phyloP scores from a whole-genome alignment of 2,113 vertebrate species.

The Grammomys dolichurus region DNA sequence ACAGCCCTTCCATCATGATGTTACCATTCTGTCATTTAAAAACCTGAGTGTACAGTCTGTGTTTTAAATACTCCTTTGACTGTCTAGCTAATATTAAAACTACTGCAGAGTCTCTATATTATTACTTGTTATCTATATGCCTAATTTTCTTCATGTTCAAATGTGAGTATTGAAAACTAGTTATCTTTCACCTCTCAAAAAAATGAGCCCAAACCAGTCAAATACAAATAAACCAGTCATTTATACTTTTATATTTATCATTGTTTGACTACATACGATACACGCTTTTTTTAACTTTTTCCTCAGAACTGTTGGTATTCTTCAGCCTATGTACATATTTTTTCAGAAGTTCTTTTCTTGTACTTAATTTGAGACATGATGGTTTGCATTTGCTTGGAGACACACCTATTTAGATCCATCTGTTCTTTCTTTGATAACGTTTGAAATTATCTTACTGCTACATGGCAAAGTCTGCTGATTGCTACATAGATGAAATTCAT shows the following conservation, averaged over 20 bases:
- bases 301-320: background rate
- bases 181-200: background rate
- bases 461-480: background rate
- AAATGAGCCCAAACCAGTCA: background rate
- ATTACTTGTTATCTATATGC: background rate
- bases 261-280: background rate
- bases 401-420: background rate
- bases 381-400: slow-evolving; percentile 28
- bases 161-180: background rate
- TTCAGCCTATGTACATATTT: background rate
- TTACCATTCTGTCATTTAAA: background rate
- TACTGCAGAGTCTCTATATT: background rate
- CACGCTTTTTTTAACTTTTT: background rate
- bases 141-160: background rate
- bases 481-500: background rate
- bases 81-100: background rate
- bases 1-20: background rate
- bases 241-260: background rate
- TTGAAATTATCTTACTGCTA: background rate
- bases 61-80: background rate
- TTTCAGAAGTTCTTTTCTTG: background rate
- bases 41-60: background rate
- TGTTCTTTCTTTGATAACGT: background rate
- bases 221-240: background rate
- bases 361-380: background rate